phyloP scores from a whole-genome alignment of 2,888 invertebrate genomes.

The Stictocephala bisonia region DNA sequence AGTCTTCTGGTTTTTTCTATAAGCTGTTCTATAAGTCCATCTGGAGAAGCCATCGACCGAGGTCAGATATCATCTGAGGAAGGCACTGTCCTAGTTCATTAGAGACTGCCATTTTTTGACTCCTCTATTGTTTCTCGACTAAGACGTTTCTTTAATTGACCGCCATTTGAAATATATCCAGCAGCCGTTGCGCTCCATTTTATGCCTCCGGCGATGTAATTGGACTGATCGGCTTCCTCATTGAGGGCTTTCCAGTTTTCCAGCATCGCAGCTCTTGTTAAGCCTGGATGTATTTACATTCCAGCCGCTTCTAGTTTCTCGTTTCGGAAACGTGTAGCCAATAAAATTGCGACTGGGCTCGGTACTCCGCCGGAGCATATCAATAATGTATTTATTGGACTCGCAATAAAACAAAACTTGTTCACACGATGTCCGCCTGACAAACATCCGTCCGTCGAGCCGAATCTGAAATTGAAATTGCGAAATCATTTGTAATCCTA shows the following conservation, averaged over 20 bases:
- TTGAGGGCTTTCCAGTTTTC: conserved; percentile 25
- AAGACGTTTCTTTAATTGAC: conserved; percentile 20
- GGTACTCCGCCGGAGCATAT: conserved; percentile 8
- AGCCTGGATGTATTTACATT: conserved; percentile 24
- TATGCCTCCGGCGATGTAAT: conserved; percentile 6
- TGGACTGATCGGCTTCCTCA: conserved; percentile 18
- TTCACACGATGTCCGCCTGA: conserved; percentile 31
- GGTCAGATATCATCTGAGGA: no score
- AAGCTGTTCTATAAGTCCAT: no score
- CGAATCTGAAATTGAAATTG: conserved; percentile 29
- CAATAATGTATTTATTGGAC: conserved; percentile 32
- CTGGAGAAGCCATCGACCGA: no score
- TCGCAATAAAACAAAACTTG: conserved; percentile 34
- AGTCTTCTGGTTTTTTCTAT: no score
- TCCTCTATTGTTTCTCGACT: conserved; percentile 27
- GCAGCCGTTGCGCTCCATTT: conserved; percentile 22
- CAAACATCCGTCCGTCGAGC: background rate
- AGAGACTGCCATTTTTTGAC: conserved; percentile 31
- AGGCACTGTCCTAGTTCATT: conserved; percentile 22
- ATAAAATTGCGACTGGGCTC: conserved; percentile 18
- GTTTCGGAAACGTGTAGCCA: conserved; percentile 23
- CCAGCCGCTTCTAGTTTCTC: conserved; percentile 21
- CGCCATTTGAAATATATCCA: conserved; percentile 26
- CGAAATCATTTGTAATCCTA: conserved; percentile 20
- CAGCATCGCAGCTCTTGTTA: conserved; percentile 4